These are phyloP conservation scores for Sminthurinus aureus DNA, from an alignment of 2,888 invertebrate species.

Conservation along the genomic window DNA sequence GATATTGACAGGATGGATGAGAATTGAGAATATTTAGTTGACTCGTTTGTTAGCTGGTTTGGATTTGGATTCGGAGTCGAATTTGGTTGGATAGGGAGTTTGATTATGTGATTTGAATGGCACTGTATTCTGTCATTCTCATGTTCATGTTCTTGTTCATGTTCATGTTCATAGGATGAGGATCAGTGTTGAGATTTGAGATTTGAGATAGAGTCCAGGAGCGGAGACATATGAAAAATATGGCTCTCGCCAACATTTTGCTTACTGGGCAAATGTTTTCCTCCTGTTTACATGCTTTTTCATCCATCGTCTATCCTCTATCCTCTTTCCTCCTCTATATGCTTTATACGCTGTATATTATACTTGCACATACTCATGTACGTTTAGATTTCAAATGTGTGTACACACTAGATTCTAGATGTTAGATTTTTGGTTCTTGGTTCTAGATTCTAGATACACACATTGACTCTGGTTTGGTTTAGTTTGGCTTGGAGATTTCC, in stretches of 20 bases:
- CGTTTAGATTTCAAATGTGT: too few species aligned
- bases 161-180: not conserved
- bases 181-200: conserved; percentile 1
- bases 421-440: too few species aligned
- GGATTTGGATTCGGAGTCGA: too few species aligned
- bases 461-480: too few species aligned
- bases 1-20: conserved; percentile 2
- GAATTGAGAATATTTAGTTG: too few species aligned
- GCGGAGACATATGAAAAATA: conserved; percentile 33
- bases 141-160: conserved; percentile 13
- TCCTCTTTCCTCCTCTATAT: not conserved
- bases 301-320: too few species aligned
- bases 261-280: conserved; percentile 35
- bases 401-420: too few species aligned
- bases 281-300: not conserved
- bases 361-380: too few species aligned
- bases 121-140: conserved; percentile 5
- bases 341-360: not conserved
- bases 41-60: too few species aligned
- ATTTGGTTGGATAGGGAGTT: conserved; percentile 9
- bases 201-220: conserved; percentile 9
- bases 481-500: not conserved
- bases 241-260: conserved; percentile 34
- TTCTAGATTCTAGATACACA: too few species aligned
- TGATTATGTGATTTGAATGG: conserved; percentile 33